phyloP scores from a whole-genome alignment of 2,797 vertebrate species.

The Anguilla pacifica region DNA sequence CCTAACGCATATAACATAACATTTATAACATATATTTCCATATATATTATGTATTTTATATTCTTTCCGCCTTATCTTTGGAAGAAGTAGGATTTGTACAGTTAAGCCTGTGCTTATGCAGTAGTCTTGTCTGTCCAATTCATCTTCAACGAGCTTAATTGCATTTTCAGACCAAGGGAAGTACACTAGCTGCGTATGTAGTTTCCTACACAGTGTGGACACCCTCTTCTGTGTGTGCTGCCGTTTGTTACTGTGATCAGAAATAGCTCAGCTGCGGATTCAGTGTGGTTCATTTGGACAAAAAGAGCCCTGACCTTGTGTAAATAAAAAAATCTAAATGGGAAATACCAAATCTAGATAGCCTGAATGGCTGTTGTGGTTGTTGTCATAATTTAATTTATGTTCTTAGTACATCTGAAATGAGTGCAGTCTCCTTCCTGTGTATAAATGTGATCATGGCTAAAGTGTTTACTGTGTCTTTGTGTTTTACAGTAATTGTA shows the following conservation, averaged over 20 bases:
- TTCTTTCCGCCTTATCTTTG: neutral
- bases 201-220: neutral
- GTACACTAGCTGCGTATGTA: neutral
- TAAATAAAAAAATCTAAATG: neutral
- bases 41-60: neutral
- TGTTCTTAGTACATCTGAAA: neutral
- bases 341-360: neutral
- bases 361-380: neutral
- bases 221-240: neutral
- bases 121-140: neutral
- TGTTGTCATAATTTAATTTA: neutral
- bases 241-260: neutral
- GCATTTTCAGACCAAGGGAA: neutral
- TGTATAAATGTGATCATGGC: neutral
- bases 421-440: neutral
- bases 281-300: neutral
- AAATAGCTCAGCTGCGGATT: neutral
- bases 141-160: neutral
- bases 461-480: neutral
- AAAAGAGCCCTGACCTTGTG: neutral
- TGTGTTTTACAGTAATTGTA: neutral
- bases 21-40: neutral
- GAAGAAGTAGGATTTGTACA: neutral
- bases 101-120: neutral
- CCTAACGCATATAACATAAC: neutral